phyloP scores from a whole-genome alignment of 2,113 vertebrate species.

The Anolis sagrei region DNA sequence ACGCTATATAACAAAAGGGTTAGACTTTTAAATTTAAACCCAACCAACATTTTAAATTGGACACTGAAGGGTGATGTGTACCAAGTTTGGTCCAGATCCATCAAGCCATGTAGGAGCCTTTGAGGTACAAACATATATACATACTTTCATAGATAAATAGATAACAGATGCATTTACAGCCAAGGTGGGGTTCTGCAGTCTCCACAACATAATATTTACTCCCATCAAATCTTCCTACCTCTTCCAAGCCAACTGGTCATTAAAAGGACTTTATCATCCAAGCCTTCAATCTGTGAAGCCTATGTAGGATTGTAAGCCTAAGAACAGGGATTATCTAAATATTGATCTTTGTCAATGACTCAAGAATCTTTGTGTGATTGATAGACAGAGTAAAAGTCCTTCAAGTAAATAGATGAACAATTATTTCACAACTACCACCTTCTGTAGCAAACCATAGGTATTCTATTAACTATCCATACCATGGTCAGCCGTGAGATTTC shows the following conservation, averaged over 20 bases:
- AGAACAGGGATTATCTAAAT: not conserved
- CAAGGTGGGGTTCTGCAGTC: too few species aligned
- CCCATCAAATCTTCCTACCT: too few species aligned
- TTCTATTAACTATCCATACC: constrained; percentile 74
- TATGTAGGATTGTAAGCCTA: not conserved
- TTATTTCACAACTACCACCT: not conserved
- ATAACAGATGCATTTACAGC: too few species aligned
- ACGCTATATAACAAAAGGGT: too few species aligned
- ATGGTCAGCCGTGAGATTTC: constrained; percentile 94
- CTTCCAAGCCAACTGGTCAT: not conserved
- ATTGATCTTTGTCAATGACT: not conserved
- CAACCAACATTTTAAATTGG: too few species aligned
- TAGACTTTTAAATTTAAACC: too few species aligned
- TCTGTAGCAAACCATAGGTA: not conserved
- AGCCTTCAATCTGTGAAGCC: not conserved
- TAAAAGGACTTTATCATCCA: not conserved
- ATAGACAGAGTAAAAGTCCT: not conserved
- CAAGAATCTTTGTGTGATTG: not conserved
- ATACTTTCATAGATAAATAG: too few species aligned
- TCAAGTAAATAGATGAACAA: not conserved
- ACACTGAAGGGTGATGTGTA: too few species aligned
- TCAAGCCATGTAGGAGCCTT: too few species aligned
- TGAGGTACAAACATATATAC: too few species aligned
- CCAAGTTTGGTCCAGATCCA: too few species aligned
- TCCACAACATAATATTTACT: too few species aligned